These are phyloP conservation scores for Smutsia gigantea DNA, from an alignment of 2,797 vertebrate genomes.

Conservation along the genomic window DNA sequence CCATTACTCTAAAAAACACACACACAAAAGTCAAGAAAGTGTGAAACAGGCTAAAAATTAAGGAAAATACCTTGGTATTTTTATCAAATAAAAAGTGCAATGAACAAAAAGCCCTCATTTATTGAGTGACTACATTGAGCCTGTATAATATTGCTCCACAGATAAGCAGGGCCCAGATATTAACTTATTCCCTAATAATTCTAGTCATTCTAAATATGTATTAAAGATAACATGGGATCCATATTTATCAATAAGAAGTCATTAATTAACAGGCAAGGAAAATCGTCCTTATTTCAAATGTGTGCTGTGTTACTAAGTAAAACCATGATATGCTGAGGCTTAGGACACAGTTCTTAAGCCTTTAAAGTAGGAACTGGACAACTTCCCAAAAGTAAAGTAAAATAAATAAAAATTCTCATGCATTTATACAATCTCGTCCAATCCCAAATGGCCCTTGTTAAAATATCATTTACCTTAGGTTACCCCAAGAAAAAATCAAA, in stretches of 20 bases:
- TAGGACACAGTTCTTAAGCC: not conserved
- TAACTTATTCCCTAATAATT: not conserved
- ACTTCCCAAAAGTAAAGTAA: not conserved
- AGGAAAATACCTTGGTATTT: not conserved
- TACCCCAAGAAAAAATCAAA: not conserved
- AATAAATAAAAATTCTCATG: not conserved
- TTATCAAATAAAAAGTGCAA: not conserved
- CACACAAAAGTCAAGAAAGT: not conserved
- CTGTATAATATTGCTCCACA: not conserved
- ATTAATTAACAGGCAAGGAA: not conserved
- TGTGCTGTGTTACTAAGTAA: constrained; percentile 31
- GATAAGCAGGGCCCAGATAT: not conserved
- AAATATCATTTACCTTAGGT: not conserved
- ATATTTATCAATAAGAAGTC: constrained; percentile 1
- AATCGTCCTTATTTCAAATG: not conserved
- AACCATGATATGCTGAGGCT: not conserved
- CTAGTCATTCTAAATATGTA: not conserved
- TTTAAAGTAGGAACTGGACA: not conserved
- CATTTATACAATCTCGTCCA: not conserved
- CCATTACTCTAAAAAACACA: not conserved
- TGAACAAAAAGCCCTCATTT: not conserved
- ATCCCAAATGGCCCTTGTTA: not conserved
- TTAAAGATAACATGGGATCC: not conserved
- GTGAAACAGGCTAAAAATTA: not conserved
- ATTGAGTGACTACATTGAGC: not conserved